Conservation (phyloP, 1,140 invertebrate genomes). For the Drosophila tani region DNA sequence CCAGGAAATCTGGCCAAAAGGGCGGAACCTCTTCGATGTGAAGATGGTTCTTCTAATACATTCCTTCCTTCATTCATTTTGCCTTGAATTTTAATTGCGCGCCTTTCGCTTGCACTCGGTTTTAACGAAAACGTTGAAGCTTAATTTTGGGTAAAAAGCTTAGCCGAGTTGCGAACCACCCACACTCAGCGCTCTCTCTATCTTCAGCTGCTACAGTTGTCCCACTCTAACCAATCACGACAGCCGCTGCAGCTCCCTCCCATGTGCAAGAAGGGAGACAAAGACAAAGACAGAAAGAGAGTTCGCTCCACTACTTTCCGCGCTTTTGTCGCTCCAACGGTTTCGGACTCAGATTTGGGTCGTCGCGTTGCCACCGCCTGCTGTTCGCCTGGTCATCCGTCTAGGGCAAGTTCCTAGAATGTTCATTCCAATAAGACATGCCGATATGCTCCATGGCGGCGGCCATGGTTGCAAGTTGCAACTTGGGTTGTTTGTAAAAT, state of each 20-base stretch:
- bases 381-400: slow-evolving; percentile 73
- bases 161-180: slow-evolving; percentile 47
- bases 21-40: background rate
- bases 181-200: background rate
- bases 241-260: background rate
- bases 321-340: background rate
- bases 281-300: background rate
- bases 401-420: slow-evolving; percentile 85
- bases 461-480: slow-evolving; percentile 4
- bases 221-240: background rate
- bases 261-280: background rate
- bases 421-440: slow-evolving; percentile 77
- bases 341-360: slow-evolving; percentile 43
- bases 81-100: background rate
- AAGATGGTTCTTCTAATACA: background rate
- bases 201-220: background rate
- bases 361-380: slow-evolving; percentile 30
- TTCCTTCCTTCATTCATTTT: background rate
- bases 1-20: background rate
- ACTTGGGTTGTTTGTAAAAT: background rate
- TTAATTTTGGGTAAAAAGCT: slow-evolving; percentile 23
- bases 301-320: slow-evolving; percentile 7
- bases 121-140: background rate
- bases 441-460: slow-evolving; percentile 1
- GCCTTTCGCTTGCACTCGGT: background rate